phyloP scores from a whole-genome alignment of 64 coral and sea anemone species.

The Actinia equina region DNA sequence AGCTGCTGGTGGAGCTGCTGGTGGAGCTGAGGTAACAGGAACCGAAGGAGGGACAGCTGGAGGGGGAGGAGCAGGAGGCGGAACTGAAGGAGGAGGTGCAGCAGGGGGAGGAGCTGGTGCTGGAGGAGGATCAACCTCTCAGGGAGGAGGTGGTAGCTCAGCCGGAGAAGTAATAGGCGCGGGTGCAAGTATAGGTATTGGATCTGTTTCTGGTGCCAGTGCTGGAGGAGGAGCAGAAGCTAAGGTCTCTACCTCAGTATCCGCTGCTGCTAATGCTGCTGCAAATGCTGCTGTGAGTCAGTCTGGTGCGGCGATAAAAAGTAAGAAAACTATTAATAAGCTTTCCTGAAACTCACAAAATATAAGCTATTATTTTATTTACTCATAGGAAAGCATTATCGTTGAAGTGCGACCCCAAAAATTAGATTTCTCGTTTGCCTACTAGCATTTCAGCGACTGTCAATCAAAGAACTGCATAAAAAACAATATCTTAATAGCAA shows the following conservation, averaged over 20 bases:
- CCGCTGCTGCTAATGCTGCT: constrained; percentile 26
- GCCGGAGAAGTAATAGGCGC: not conserved
- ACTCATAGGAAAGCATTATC: no score
- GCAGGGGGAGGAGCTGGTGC: not conserved
- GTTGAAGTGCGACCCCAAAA: no score
- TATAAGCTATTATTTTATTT: no score
- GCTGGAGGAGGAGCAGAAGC: not conserved
- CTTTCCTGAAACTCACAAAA: no score
- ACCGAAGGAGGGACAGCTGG: not conserved
- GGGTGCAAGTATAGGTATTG: not conserved
- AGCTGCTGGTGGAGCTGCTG: not conserved
- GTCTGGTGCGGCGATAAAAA: constrained; percentile 17
- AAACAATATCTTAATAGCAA: no score
- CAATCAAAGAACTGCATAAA: no score
- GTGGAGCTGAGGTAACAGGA: not conserved
- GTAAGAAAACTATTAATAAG: not conserved
- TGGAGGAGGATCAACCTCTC: not conserved
- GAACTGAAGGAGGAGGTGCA: not conserved
- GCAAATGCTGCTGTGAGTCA: constrained; percentile 19
- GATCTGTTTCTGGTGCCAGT: not conserved
- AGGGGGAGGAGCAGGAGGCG: not conserved
- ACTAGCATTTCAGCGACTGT: no score
- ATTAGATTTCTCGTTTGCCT: no score
- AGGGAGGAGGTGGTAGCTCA: not conserved
- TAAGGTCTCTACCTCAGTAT: not conserved